Conservation (phyloP, 2,113 vertebrate genomes). For the Chascanopsetta lugubris region DNA sequence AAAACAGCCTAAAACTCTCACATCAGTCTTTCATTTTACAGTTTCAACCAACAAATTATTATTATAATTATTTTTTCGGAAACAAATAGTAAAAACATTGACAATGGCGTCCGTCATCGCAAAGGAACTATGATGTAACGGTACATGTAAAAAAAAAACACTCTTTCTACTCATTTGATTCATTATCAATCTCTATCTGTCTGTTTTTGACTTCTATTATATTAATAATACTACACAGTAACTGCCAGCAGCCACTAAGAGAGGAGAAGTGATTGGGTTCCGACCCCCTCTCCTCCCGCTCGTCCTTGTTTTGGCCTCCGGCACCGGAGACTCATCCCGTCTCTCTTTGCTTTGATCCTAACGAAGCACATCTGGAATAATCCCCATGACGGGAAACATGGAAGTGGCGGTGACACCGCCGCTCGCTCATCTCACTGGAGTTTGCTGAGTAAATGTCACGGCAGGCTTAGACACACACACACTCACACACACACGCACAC, state of each 20-base stretch:
- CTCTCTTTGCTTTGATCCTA: conserved; percentile 58
- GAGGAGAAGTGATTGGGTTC: no score
- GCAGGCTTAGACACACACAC: conserved; percentile 8
- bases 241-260: conserved; percentile 1
- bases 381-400: conserved; percentile 38
- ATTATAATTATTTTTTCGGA: no score
- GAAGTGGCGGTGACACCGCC: conserved; percentile 14
- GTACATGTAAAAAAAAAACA: no score
- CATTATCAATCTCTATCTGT: no score
- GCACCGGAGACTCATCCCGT: conserved; percentile 36
- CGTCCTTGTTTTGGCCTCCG: conserved; percentile 22
- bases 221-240: background rate
- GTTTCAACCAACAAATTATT: no score
- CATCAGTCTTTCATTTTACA: no score
- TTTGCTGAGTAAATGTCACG: conserved; percentile 53
- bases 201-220: no score
- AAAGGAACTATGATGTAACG: no score
- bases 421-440: conserved; percentile 39
- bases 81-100: no score
- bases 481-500: background rate
- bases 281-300: background rate
- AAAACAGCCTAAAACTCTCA: no score
- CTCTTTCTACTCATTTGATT: no score
- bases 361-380: conserved; percentile 56
- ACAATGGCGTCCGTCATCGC: no score